Conservation (phyloP, 1,140 invertebrate genomes). For the Tetranychus cinnabarinus region DNA sequence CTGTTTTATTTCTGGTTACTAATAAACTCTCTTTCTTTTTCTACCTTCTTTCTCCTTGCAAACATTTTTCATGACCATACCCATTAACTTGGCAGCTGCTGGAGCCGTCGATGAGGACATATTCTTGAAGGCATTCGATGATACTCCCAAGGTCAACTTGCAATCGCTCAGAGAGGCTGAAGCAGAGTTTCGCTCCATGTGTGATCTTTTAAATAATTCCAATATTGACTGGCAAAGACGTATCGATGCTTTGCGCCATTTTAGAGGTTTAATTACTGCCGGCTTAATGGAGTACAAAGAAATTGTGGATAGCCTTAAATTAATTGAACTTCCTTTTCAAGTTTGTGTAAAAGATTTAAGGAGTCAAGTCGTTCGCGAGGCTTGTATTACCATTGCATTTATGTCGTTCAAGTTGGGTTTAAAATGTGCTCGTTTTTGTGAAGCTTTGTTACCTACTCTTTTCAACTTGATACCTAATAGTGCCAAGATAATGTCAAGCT, state of each 20-base stretch:
- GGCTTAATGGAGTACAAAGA: slow-evolving; percentile 55
- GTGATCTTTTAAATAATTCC: slow-evolving; percentile 46
- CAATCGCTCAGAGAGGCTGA: slow-evolving; percentile 61
- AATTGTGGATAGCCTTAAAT: slow-evolving; percentile 48
- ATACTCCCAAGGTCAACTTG: slow-evolving; percentile 50
- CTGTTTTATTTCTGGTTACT: too few relatives aligned
- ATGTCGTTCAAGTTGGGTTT: slow-evolving; percentile 3
- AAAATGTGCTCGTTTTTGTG: slow-evolving; percentile 55
- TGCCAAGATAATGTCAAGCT: slow-evolving; percentile 81
- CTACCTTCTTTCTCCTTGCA: too few relatives aligned
- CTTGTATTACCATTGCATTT: slow-evolving; percentile 66
- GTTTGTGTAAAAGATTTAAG: slow-evolving; percentile 66
- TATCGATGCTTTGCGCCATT: slow-evolving; percentile 56
- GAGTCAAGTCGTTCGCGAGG: slow-evolving; percentile 69
- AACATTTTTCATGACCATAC: not conserved
- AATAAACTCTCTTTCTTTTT: too few relatives aligned
- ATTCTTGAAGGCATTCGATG: slow-evolving; percentile 61
- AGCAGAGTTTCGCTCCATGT: slow-evolving; percentile 48
- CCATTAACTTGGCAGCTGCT: slow-evolving; percentile 5
- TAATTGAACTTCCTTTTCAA: slow-evolving; percentile 52
- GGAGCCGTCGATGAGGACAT: slow-evolving; percentile 51
- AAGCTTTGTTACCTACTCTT: slow-evolving; percentile 50
- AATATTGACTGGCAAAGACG: slow-evolving; percentile 71
- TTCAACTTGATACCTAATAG: slow-evolving; percentile 85
- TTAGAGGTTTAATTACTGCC: slow-evolving; percentile 48